Conservation (phyloP, 2,888 invertebrate species). For the Mesoligia furuncula region DNA sequence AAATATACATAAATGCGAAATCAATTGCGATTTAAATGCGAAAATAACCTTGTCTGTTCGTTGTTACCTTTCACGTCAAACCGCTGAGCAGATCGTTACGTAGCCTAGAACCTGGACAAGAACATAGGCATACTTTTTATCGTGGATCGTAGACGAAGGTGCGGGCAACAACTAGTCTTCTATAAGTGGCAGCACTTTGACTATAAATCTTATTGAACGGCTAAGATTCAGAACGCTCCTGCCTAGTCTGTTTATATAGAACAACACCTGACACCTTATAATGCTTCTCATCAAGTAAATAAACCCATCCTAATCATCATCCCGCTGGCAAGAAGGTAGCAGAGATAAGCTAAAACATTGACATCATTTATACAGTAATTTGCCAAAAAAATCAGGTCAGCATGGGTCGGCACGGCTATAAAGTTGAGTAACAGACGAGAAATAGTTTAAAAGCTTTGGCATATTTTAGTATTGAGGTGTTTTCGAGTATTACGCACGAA, state of each 20-base stretch:
- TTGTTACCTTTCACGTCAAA: no score
- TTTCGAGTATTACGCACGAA: slow-evolving; percentile 23
- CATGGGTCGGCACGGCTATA: not conserved
- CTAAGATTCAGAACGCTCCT: no score
- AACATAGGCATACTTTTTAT: no score
- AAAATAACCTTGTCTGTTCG: no score
- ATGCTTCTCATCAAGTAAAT: not conserved
- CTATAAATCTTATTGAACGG: no score
- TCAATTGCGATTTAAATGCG: no score
- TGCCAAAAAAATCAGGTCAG: slow-evolving; percentile 13
- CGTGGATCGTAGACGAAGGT: no score
- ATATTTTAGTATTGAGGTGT: slow-evolving; percentile 20
- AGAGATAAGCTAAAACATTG: not conserved
- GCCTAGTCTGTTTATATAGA: not conserved
- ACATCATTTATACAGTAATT: not conserved
- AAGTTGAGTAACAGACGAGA: slow-evolving; percentile 17
- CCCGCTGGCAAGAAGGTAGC: not conserved
- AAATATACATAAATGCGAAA: no score
- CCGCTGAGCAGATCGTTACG: no score
- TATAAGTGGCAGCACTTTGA: no score
- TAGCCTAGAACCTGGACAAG: no score
- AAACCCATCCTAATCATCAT: not conserved
- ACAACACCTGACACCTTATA: not conserved
- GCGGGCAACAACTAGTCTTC: no score
- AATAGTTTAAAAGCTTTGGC: slow-evolving; percentile 34